phyloP scores from a whole-genome alignment of 2,888 invertebrate species.

The Xestia xanthographa region DNA sequence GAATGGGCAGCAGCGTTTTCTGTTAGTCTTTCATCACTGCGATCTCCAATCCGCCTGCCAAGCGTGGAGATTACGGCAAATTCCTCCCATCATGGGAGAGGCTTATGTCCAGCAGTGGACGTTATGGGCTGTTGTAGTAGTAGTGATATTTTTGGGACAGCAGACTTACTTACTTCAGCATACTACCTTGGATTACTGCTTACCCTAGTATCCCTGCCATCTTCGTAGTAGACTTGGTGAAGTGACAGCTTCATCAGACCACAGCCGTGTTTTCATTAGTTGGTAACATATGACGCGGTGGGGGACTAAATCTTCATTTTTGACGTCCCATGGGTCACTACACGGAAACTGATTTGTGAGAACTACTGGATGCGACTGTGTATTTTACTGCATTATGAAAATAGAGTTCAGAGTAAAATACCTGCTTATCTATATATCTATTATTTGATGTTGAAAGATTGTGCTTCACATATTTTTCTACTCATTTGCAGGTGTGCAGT shows the following conservation, averaged over 20 bases:
- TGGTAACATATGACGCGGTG: constrained; percentile 89
- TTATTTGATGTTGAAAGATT: background rate
- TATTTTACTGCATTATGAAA: background rate
- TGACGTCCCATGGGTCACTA: constrained; percentile 87
- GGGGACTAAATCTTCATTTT: constrained; percentile 91
- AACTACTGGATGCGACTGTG: constrained; percentile 70
- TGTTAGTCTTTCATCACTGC: too few species aligned
- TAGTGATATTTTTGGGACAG: background rate
- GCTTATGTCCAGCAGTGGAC: too few species aligned
- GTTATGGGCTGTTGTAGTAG: too few species aligned
- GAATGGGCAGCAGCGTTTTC: too few species aligned
- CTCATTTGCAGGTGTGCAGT: background rate
- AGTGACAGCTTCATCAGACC: constrained; percentile 83
- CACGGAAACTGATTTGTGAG: constrained; percentile 58
- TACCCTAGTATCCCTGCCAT: constrained; percentile 28
- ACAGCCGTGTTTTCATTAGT: constrained; percentile 88
- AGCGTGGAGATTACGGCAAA: too few species aligned
- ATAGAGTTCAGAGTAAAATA: background rate
- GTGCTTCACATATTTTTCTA: too few species aligned
- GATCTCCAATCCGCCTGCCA: too few species aligned
- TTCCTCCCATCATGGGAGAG: too few species aligned
- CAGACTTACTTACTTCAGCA: background rate
- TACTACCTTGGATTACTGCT: background rate
- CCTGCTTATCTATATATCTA: background rate
- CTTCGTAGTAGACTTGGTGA: constrained; percentile 46